These are phyloP conservation scores for Myiotriccus ornatus DNA, from an alignment of 2,797 vertebrate genomes.

Conservation along the genomic window DNA sequence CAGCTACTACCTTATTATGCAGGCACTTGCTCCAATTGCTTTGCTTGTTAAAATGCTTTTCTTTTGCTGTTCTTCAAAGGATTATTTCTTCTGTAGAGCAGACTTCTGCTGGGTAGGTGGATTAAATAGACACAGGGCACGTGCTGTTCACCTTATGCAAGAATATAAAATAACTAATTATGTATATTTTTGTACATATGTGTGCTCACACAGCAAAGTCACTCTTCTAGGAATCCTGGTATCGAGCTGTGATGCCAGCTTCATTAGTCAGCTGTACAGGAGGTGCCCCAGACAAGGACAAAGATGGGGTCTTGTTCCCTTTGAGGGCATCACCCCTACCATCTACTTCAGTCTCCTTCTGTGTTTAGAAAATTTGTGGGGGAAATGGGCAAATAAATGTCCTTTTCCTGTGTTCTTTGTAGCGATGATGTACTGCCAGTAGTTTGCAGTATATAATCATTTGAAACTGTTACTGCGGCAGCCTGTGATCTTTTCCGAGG, in stretches of 20 bases:
- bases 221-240: not conserved
- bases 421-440: not conserved
- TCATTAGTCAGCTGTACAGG: not conserved
- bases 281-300: not conserved
- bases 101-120: not conserved
- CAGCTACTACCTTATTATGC: not conserved
- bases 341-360: not conserved
- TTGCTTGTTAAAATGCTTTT: not conserved
- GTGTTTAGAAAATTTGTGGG: not conserved
- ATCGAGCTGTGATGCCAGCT: rapidly evolving
- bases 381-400: not conserved
- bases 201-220: not conserved
- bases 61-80: not conserved
- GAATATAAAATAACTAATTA: not conserved
- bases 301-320: not conserved
- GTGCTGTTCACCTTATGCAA: not conserved
- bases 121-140: not conserved
- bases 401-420: not conserved
- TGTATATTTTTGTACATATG: not conserved
- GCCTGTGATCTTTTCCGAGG: not conserved
- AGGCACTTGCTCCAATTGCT: not conserved
- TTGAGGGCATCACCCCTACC: not conserved
- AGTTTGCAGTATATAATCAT: not conserved
- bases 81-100: not conserved
- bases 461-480: not conserved